Evolutionary conservation across 2,797 vertebrate genomes (phyloP), one percentile per base, ranked within the genome.

Genomic region (Rhadinocentrus ornatus): DNA sequence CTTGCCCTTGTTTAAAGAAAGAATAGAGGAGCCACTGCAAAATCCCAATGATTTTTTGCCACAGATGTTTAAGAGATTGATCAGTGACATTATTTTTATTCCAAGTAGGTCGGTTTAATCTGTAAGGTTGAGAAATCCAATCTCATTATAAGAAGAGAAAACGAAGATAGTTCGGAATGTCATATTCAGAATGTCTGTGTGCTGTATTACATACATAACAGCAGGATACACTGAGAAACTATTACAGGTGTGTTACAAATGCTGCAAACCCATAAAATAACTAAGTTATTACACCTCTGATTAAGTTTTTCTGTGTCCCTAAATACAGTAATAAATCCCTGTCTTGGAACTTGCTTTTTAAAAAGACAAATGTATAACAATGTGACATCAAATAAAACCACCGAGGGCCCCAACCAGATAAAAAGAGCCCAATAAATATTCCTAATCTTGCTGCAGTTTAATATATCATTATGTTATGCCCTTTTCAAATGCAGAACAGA

Each of bases 401-500:
- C 31, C 62, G 34, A 46, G 8, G 10, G 37, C 9, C 27, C n/a
- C 7, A 3, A 22, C 2, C 55, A 65, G 59, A 69, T 34, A 70
- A 31, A 75, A 72, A 72, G 60, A 64, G 63, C 68, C 13, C 27
- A 12, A 53, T 53, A 55, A 55, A 55, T 31, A 73, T 69, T 74
- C 58, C 70, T 78, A 60, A 78, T 82, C 69, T 78, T 82, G 80
- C 80, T 27, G 16, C 59, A 56, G 48, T 86, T 83, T 68, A 80
- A 88, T 85, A 82, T 86, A 77, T 87, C 75, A 83, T 78, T 35
- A 37, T 62, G n/a, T 58, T 69, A 46, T 74, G 70, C 81, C 77
- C 26, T 31, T 55, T 81, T 82, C 73, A 82, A 81, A 82, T 60
- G 68, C 81, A 75, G 64, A 80, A 84, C 75, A 85, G 85, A 69